Evolutionary conservation across 2,113 vertebrate species (phyloP).

Genomic region (Phylloscopus whistleri): DNA sequence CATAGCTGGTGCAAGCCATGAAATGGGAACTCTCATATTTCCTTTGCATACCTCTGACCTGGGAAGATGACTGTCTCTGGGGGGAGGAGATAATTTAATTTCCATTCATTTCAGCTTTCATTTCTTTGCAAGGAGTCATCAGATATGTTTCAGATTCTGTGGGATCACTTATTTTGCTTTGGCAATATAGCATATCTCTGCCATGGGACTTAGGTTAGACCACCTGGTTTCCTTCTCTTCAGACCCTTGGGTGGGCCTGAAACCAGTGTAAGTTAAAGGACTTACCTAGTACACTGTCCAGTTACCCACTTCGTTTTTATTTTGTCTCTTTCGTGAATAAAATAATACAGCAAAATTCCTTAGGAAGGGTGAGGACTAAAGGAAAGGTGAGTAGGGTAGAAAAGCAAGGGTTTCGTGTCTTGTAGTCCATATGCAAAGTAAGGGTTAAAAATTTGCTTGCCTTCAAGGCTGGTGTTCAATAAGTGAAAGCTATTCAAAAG

Average conservation of each 20-base stretch:
- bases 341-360: not conserved
- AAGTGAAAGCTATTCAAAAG: not conserved
- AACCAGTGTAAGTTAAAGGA: conserved; percentile 19
- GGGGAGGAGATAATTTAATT: conserved; percentile 71
- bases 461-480: not conserved
- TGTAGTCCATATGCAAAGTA: conserved; percentile 5
- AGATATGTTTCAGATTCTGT: conserved; percentile 69
- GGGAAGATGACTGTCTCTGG: conserved; percentile 51
- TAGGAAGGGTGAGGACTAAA: not conserved
- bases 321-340: conserved; percentile 24
- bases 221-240: conserved; percentile 65
- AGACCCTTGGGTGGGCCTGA: conserved; percentile 31
- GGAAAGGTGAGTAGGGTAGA: not conserved
- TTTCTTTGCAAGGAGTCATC: conserved; percentile 50
- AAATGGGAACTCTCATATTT: conserved; percentile 60
- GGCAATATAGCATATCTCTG: conserved; percentile 18
- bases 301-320: conserved; percentile 10
- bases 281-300: conserved; percentile 7
- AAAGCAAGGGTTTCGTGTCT: conserved; percentile 14
- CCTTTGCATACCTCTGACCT: conserved; percentile 51
- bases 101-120: conserved; percentile 66
- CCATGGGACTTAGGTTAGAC: conserved; percentile 48
- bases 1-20: conserved; percentile 20
- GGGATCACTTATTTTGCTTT: conserved; percentile 65
- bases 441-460: not conserved